phyloP scores from a whole-genome alignment of 2,797 vertebrate species.

The Clangula hyemalis region DNA sequence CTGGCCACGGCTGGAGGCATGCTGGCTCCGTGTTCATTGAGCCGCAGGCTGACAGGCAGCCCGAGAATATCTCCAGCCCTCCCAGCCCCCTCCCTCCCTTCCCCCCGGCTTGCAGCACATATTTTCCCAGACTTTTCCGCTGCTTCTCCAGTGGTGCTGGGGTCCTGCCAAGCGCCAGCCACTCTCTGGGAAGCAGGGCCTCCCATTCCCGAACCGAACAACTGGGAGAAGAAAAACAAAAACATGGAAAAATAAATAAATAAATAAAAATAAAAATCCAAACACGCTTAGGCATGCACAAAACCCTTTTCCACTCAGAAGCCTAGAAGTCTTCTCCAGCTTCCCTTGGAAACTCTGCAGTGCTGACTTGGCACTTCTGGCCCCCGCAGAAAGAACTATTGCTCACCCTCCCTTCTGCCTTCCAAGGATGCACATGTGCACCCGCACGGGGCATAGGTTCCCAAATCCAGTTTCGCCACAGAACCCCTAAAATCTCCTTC shows the following conservation, averaged over 20 bases:
- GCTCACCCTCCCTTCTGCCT: background rate
- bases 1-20: background rate
- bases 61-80: constrained; percentile 43
- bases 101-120: constrained; percentile 35
- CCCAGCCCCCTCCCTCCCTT: constrained; percentile 50
- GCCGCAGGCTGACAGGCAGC: constrained; percentile 56
- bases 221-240: constrained; percentile 43
- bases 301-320: constrained; percentile 5
- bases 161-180: constrained; percentile 66
- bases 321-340: constrained; percentile 27
- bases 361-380: constrained; percentile 53
- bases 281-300: background rate
- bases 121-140: constrained; percentile 73
- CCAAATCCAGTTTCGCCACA: background rate
- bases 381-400: background rate
- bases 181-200: constrained; percentile 56
- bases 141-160: constrained; percentile 64
- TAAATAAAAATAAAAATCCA: background rate
- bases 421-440: rapidly evolving
- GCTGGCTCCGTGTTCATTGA: constrained; percentile 20
- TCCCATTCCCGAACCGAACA: constrained; percentile 69
- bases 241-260: background rate
- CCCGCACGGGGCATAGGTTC: rapidly evolving
- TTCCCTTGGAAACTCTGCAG: constrained; percentile 18
- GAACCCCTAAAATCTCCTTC: background rate